phyloP scores from a whole-genome alignment of 1,140 invertebrate species.

The Lepeophtheirus salmonis region DNA sequence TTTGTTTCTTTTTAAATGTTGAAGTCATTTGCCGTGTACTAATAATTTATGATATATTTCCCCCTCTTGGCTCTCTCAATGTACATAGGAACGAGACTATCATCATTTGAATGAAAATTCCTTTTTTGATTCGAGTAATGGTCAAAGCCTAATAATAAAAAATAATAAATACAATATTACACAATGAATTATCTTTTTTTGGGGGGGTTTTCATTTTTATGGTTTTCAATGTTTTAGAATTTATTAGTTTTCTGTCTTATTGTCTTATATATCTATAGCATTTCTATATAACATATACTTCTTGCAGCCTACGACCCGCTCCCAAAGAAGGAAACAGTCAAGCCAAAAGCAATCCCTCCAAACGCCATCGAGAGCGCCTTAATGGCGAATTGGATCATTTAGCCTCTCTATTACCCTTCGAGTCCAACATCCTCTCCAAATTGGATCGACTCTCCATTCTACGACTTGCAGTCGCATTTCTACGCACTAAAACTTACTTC shows the following conservation, averaged over 20 bases:
- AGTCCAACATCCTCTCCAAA: slow-evolving; percentile 93
- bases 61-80: no score
- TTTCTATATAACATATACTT: neutral
- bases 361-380: slow-evolving; percentile 84
- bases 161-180: neutral
- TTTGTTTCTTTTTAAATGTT: no score
- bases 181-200: neutral
- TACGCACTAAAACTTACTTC: slow-evolving; percentile 96
- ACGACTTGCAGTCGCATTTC: slow-evolving; percentile 86
- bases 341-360: slow-evolving; percentile 96
- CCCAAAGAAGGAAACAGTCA: slow-evolving; percentile 65
- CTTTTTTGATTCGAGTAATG: slow-evolving; percentile 14
- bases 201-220: slow-evolving; percentile 1
- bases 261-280: neutral
- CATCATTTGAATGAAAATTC: slow-evolving; percentile 18
- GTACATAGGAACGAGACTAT: no score
- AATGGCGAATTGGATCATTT: slow-evolving; percentile 95
- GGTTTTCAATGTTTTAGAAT: neutral
- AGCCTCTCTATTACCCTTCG: slow-evolving; percentile 91
- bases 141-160: slow-evolving; percentile 2
- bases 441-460: slow-evolving; percentile 93
- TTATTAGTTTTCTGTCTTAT: neutral
- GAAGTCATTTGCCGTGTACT: no score
- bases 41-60: no score
- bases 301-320: slow-evolving; percentile 30